Evolutionary conservation across 2,113 vertebrate species (phyloP).

Genomic region (Ceuthmochares aereus): DNA sequence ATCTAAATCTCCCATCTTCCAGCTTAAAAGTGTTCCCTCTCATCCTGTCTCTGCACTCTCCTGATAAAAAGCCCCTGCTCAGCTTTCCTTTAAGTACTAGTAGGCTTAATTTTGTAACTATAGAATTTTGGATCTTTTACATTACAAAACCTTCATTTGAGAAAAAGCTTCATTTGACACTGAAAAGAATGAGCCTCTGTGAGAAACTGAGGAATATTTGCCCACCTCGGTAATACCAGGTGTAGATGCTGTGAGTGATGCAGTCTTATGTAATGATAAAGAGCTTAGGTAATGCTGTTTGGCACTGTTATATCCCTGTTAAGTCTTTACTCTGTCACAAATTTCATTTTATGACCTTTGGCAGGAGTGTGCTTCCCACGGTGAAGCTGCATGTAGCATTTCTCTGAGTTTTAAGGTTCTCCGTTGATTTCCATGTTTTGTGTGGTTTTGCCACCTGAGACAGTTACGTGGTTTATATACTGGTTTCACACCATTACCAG

Average conservation of each 20-base stretch:
- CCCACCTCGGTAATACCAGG: not conserved
- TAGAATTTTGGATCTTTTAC: not conserved
- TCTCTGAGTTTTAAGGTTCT: not conserved
- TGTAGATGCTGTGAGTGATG: not conserved
- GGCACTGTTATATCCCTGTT: not conserved
- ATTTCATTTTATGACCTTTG: not conserved
- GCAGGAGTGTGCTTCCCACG: not conserved
- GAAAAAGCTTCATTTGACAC: not conserved
- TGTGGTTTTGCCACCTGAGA: not conserved
- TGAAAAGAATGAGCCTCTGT: not conserved
- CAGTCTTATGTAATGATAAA: not conserved
- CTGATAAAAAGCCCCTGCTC: too few relatives aligned
- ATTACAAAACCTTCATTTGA: not conserved
- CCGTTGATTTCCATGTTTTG: not conserved
- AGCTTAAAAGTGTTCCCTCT: too few relatives aligned
- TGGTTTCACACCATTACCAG: not conserved
- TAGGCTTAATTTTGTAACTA: not conserved
- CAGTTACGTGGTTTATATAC: not conserved
- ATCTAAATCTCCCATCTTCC: too few relatives aligned
- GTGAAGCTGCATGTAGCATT: not conserved
- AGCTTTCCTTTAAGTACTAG: too few relatives aligned
- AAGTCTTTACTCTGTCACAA: not conserved
- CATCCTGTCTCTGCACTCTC: too few relatives aligned
- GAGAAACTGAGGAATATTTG: not conserved
- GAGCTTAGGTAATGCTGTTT: not conserved